Evolutionary conservation across 2,797 vertebrate species (phyloP).

Genomic region (Gastrophryne carolinensis): DNA sequence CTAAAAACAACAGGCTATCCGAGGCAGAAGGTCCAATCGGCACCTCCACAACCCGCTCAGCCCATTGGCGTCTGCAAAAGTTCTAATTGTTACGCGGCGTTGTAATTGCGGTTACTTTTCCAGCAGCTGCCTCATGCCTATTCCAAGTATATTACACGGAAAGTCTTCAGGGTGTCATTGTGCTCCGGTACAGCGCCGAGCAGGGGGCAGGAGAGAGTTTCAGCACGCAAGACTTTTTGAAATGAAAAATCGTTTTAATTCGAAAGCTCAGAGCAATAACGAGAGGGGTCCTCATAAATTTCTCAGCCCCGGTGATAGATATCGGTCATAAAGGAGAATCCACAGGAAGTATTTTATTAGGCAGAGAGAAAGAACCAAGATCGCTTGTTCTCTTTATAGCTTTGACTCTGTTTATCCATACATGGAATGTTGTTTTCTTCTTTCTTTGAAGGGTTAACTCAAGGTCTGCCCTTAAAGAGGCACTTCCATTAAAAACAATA

Average conservation of each 20-base stretch:
- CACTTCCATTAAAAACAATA: too few species aligned
- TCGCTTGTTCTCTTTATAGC: constrained; percentile 22
- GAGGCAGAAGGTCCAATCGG: too few species aligned
- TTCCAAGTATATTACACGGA: constrained; percentile 77
- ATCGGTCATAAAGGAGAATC: constrained; percentile 52
- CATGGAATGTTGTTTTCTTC: constrained; percentile 16
- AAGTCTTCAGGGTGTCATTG: constrained; percentile 73
- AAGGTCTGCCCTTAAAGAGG: not conserved
- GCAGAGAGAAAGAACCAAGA: constrained; percentile 26
- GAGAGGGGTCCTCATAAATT: constrained; percentile 80
- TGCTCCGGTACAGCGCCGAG: constrained; percentile 72
- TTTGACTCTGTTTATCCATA: constrained; percentile 33
- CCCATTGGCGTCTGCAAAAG: constrained; percentile 9
- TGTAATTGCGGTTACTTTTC: constrained; percentile 66
- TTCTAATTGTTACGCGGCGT: constrained; percentile 42
- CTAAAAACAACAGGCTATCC: too few species aligned
- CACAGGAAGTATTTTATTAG: constrained; percentile 53
- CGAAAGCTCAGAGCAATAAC: constrained; percentile 77
- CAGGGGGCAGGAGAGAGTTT: constrained; percentile 67
- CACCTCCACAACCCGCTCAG: too few species aligned
- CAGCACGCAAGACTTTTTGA: constrained; percentile 68
- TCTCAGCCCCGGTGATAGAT: constrained; percentile 67
- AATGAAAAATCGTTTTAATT: constrained; percentile 87
- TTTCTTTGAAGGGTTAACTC: constrained; percentile 7
- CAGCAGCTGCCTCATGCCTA: constrained; percentile 69